Percentiles rank a stretch among this genome's conserved stretches.
Evolutionary conservation across 2,797 vertebrate genomes (phyloP).

Genomic region (Thaleichthys pacificus): DNA sequence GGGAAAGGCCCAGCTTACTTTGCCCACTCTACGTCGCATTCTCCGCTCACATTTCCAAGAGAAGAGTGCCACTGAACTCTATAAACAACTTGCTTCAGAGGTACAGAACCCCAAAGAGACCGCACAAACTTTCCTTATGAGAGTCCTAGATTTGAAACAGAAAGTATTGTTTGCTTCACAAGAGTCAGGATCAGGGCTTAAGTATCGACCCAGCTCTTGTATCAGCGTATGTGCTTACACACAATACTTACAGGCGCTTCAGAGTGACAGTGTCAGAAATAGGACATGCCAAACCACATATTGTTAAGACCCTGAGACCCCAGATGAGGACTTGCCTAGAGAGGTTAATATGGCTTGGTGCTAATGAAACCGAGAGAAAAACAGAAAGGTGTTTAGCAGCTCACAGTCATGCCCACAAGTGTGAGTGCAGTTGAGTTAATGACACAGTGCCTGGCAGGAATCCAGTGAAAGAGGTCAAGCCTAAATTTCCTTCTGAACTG

Average conservation of each 20-base stretch:
- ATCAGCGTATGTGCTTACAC: conserved; percentile 23
- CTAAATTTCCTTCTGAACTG: conserved; percentile 13
- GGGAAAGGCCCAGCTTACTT: background rate
- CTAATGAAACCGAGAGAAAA: conserved; percentile 5
- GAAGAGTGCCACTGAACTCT: conserved; percentile 20
- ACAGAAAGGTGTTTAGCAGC: background rate
- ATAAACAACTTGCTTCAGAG: conserved; percentile 17
- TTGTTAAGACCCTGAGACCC: background rate
- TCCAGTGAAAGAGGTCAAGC: background rate
- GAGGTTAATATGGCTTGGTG: conserved; percentile 11
- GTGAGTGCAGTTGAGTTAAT: background rate
- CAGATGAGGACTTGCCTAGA: background rate
- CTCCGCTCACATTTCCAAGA: background rate
- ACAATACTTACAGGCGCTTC: conserved; percentile 16
- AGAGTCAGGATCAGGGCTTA: background rate
- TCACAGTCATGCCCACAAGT: conserved; percentile 1
- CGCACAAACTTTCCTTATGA: conserved; percentile 12
- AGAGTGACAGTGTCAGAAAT: conserved; percentile 19
- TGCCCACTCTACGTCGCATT: background rate
- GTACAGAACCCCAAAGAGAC: conserved; percentile 8
- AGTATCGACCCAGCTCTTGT: conserved; percentile 5
- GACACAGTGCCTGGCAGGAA: no score
- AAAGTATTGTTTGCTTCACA: conserved; percentile 4
- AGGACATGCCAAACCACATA: background rate
- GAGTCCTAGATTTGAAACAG: conserved; percentile 1